A percentile compares a stretch with the other conserved stretches of the same genome.
These are phyloP conservation scores for Myiozetetes cayanensis DNA, from an alignment of 2,113 vertebrate species.

Conservation along the genomic window DNA sequence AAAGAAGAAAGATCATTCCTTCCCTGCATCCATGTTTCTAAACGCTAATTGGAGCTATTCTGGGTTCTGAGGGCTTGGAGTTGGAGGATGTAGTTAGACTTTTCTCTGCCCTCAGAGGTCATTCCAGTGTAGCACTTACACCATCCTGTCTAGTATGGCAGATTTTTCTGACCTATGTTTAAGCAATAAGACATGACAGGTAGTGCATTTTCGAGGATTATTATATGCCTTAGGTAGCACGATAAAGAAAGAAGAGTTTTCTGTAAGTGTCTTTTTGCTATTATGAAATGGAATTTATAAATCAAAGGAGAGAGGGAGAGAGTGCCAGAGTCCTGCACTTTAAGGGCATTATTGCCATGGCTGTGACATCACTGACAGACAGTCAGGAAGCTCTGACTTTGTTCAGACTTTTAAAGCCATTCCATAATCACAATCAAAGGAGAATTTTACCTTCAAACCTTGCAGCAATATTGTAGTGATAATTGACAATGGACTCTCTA, in stretches of 20 bases:
- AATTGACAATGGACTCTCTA: background rate
- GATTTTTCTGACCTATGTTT: constrained; percentile 28
- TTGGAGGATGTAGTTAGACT: background rate
- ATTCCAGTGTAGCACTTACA: background rate
- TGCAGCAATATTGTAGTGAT: background rate
- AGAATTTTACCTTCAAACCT: background rate
- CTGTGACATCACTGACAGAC: background rate
- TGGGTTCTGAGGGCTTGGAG: background rate
- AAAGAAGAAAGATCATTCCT: background rate
- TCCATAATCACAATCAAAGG: background rate
- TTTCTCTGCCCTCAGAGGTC: background rate
- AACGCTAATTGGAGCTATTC: background rate
- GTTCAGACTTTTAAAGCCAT: constrained; percentile 20
- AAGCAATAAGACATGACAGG: constrained; percentile 27
- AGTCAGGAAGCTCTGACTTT: background rate
- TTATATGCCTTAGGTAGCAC: constrained; percentile 2
- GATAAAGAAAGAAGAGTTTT: constrained; percentile 15
- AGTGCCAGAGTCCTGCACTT: constrained; percentile 7
- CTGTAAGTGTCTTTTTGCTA: constrained; percentile 31
- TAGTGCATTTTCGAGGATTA: constrained; percentile 34
- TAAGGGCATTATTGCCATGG: background rate
- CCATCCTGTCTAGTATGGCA: background rate
- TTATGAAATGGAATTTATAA: constrained; percentile 48
- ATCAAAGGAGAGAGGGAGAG: background rate
- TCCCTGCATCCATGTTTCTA: background rate